These are phyloP conservation scores for Petrocephalus sullivani DNA, from an alignment of 2,797 vertebrate species.

Conservation along the genomic window DNA sequence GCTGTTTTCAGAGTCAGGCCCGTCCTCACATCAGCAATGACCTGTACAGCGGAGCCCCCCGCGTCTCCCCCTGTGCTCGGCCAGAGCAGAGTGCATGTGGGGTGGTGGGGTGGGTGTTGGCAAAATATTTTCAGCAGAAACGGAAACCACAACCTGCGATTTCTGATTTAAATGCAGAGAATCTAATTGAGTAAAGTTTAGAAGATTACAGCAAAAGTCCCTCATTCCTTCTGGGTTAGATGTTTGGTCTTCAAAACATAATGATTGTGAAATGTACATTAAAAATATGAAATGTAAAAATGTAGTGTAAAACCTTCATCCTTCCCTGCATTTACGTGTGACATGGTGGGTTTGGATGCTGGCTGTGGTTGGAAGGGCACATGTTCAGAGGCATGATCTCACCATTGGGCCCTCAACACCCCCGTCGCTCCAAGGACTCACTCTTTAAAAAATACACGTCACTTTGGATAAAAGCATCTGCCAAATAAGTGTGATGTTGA, in stretches of 20 bases:
- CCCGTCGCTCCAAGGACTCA: background rate
- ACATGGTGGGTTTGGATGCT: background rate
- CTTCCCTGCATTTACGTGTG: background rate
- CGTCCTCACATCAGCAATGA: constrained; percentile 9
- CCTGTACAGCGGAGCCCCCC: background rate
- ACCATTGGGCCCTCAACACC: background rate
- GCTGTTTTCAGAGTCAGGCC: background rate
- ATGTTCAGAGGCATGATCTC: background rate
- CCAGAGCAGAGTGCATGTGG: background rate
- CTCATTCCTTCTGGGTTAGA: background rate
- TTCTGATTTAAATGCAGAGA: background rate
- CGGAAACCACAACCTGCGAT: background rate
- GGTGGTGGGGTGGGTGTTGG: too few species aligned
- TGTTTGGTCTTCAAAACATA: background rate
- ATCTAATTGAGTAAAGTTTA: background rate
- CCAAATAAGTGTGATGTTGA: background rate
- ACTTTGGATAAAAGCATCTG: background rate
- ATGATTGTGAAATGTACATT: background rate
- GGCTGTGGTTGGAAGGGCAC: background rate
- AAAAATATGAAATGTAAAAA: background rate
- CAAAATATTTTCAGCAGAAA: background rate
- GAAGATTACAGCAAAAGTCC: background rate
- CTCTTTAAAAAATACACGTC: background rate
- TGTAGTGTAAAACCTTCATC: background rate
- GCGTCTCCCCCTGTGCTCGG: background rate